Conservation (phyloP, 2,113 vertebrate genomes). For the Carettochelys insculpta region DNA sequence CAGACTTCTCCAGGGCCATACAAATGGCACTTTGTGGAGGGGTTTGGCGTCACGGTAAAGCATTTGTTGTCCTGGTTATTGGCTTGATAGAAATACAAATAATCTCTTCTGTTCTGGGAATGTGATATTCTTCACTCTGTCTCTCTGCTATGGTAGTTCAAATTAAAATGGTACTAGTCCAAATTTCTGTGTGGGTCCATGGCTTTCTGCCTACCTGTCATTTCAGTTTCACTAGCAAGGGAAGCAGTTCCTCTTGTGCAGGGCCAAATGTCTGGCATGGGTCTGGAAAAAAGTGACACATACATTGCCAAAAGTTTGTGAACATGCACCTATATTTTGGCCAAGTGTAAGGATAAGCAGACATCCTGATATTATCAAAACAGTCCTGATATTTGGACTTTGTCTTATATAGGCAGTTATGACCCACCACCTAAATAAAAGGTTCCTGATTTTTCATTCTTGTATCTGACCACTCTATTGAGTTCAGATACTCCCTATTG, state of each 20-base stretch:
- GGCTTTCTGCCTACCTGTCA: neutral
- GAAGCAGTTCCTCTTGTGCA: neutral
- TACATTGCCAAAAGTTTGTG: neutral
- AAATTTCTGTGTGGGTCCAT: neutral
- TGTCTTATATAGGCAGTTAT: neutral
- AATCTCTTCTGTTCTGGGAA: accelerated
- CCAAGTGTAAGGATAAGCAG: neutral
- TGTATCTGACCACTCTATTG: neutral
- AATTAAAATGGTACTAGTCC: neutral
- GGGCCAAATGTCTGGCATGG: neutral
- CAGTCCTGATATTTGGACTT: no score
- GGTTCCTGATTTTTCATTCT: neutral
- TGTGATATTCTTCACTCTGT: neutral
- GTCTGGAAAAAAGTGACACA: neutral
- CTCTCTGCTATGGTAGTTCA: neutral
- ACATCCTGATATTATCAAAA: no score
- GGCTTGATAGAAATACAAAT: neutral
- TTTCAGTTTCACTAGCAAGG: neutral
- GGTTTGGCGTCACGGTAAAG: accelerated
- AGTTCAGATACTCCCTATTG: neutral
- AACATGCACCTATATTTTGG: accelerated
- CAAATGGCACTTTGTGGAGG: neutral
- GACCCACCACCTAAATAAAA: neutral
- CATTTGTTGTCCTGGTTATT: accelerated
- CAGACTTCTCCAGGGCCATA: no score